Evolutionary conservation across 1,140 invertebrate genomes (phyloP), one percentile per base, ranked within the genome.

Genomic region (Oryctes rhinoceros): DNA sequence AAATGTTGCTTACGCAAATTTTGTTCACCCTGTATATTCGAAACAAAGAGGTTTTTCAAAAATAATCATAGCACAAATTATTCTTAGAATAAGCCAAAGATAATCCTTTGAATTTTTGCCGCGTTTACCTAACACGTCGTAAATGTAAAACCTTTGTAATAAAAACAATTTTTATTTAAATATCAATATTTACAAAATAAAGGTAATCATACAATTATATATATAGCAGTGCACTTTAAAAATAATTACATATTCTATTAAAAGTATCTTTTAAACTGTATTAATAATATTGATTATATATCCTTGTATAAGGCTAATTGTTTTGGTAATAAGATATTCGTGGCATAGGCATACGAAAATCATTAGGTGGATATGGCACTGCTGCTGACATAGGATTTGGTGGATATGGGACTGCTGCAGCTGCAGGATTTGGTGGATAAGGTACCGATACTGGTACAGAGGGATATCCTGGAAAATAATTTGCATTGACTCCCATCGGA

Each of bases 311-410:
- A 48, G 5, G 48, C 44, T 84, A 87, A 81, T 87, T 83, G 83
- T 87, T 86, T 76, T 85, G 86, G 76, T 86, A 87, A 84, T 84
- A 88, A 76, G 84, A 84, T 24, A 83, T 87, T 44, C 88, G 89
- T 44, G 90, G 90, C 90, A 92, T 91, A n/a, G 90, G 90, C 90
- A 92, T 91, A 83, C 89, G 89, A 71, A 91, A 84, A 3, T 89
- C 88, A 24, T 90, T 90, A 44, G 89, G 86, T 5, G 91, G 91
- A 84, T 91, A 92, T 82, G 90, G 90, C 81, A 90, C 87, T 30
- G 87, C 83, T 71, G 84, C 82, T 13, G 85, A 85, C n/a, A 86
- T 86, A 80, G 88, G 39, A 44, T 44, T 44, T 44, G 9, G 5
- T 44, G 39, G 39, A 10, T 44, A 44, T 7, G 39, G 39, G 0